phyloP scores from a whole-genome alignment of 2,888 invertebrate species.

The Parnassius apollo region DNA sequence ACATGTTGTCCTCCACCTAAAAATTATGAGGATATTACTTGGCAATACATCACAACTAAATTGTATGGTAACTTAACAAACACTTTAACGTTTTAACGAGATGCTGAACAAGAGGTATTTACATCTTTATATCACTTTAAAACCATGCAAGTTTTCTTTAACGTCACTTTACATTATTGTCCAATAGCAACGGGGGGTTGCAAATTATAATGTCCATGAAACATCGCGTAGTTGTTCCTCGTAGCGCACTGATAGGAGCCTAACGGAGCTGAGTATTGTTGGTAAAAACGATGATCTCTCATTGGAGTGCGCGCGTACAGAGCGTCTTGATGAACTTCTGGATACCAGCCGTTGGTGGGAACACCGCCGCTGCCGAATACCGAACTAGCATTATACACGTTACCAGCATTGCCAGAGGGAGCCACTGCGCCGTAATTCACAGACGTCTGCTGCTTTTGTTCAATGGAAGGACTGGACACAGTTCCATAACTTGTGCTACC shows the following conservation, averaged over 20 bases:
- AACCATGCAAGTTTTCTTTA: constrained; percentile 31
- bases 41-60: constrained; percentile 45
- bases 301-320: constrained; percentile 55
- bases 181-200: constrained; percentile 73
- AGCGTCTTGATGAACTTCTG: constrained; percentile 62
- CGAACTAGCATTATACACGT: constrained; percentile 49
- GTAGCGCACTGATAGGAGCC: constrained; percentile 70
- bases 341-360: constrained; percentile 56
- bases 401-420: constrained; percentile 40
- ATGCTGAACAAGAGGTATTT: constrained; percentile 29
- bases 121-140: constrained; percentile 12
- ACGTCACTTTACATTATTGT: constrained; percentile 44
- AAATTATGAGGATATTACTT: constrained; percentile 7
- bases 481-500: constrained; percentile 36
- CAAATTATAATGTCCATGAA: constrained; percentile 75
- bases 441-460: constrained; percentile 12
- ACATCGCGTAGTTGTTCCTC: constrained; percentile 73
- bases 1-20: constrained; percentile 16
- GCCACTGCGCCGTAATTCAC: constrained; percentile 12
- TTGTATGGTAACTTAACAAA: constrained; percentile 55
- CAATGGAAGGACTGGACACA: constrained; percentile 18
- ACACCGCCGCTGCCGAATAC: constrained; percentile 53
- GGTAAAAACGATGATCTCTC: constrained; percentile 63
- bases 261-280: constrained; percentile 63
- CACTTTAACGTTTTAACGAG: constrained; percentile 26